These are phyloP conservation scores for Vanessa atalanta DNA, from an alignment of 1,140 invertebrate species.

Conservation along the genomic window DNA sequence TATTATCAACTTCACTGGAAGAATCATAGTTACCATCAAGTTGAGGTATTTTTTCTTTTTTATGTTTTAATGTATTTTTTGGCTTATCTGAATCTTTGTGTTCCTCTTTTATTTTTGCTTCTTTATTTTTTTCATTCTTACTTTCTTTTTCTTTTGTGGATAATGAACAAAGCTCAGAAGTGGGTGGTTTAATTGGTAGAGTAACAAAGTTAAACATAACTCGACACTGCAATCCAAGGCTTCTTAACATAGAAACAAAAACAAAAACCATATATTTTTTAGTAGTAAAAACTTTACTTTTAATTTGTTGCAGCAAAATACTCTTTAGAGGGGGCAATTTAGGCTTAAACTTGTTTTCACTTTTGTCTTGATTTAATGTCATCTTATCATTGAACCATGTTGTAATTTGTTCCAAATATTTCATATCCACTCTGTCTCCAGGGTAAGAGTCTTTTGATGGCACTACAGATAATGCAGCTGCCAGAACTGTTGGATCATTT, in stretches of 20 bases:
- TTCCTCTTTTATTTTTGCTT: conserved; percentile 39
- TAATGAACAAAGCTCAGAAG: conserved; percentile 82
- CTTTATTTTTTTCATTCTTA: conserved; percentile 47
- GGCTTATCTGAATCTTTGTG: conserved; percentile 3
- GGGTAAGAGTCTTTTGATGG: conserved; percentile 87
- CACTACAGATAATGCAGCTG: conserved; percentile 86
- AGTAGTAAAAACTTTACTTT: conserved; percentile 82
- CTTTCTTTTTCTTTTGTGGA: conserved; percentile 72
- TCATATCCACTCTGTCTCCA: conserved; percentile 84
- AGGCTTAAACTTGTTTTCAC: conserved; percentile 70
- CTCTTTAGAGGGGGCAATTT: conserved; percentile 75
- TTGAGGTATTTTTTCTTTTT: conserved; percentile 72
- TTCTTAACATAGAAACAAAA: conserved; percentile 88
- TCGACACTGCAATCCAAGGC: conserved; percentile 89
- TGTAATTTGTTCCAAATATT: conserved; percentile 88
- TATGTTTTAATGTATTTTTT: conserved; percentile 39
- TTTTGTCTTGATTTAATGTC: conserved; percentile 79
- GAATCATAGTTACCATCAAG: conserved; percentile 81
- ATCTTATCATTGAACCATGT: conserved; percentile 88
- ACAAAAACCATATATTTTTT: conserved; percentile 87
- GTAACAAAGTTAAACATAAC: conserved; percentile 87
- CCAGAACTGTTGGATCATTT: conserved; percentile 85
- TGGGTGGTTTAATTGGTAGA: conserved; percentile 83
- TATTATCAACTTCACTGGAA: conserved; percentile 49
- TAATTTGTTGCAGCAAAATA: conserved; percentile 82